Conservation (phyloP, 1,140 invertebrate species). For the Melitaea cinxia region DNA sequence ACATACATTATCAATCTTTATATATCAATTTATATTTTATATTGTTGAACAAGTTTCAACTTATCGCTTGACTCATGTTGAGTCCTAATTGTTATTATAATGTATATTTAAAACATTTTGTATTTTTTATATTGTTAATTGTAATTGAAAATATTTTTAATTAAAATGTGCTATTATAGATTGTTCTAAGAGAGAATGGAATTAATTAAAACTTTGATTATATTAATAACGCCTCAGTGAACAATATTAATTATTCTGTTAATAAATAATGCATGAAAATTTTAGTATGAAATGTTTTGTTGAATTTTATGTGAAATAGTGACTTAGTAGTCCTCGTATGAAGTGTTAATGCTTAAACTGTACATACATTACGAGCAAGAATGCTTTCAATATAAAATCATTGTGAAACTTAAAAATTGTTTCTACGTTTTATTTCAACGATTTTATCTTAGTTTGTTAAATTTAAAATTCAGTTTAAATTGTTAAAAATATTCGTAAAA, state of each 20-base stretch:
- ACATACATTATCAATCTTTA: slow-evolving; percentile 24
- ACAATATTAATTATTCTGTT: no score
- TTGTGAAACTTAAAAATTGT: no score
- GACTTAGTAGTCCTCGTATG: background rate
- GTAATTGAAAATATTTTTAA: slow-evolving; percentile 17
- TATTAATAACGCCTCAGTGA: background rate
- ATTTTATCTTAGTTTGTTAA: no score
- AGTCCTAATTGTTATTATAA: slow-evolving; percentile 54
- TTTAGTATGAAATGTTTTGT: background rate
- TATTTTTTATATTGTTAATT: slow-evolving; percentile 52
- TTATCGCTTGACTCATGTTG: slow-evolving; percentile 67
- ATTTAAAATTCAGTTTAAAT: no score
- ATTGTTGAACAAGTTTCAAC: slow-evolving; percentile 65
- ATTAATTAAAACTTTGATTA: background rate
- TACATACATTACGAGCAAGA: background rate
- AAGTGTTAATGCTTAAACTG: background rate
- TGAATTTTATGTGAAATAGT: background rate
- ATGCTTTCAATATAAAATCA: no score
- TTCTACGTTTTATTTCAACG: no score
- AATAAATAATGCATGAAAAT: background rate
- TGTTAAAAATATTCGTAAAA: no score
- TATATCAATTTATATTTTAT: slow-evolving; percentile 42
- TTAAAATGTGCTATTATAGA: slow-evolving; percentile 1
- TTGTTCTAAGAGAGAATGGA: slow-evolving; percentile 10
- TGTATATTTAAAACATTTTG: slow-evolving; percentile 41